Conservation (phyloP, 2,888 invertebrate species). For the Germaria angustata region DNA sequence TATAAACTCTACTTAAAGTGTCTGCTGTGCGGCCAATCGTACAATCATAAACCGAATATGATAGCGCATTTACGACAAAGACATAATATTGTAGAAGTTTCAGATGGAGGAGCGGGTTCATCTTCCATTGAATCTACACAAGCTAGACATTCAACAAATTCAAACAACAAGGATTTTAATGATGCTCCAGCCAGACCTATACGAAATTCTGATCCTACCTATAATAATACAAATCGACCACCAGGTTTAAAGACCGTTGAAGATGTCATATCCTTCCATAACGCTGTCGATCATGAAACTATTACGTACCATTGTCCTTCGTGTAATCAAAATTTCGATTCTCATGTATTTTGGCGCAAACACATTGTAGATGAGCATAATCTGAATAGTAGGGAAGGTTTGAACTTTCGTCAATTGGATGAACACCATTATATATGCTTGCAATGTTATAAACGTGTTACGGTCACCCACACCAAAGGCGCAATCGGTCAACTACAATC, state of each 20-base stretch:
- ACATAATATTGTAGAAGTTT: conserved; percentile 73
- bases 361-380: conserved; percentile 77
- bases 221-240: conserved; percentile 61
- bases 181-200: conserved; percentile 42
- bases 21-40: conserved; percentile 75
- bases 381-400: conserved; percentile 73
- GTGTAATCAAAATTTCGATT: conserved; percentile 74
- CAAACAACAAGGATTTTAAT: conserved; percentile 29
- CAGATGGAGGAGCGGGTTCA: conserved; percentile 26
- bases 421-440: conserved; percentile 75
- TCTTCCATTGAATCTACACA: conserved; percentile 28
- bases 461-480: conserved; percentile 76
- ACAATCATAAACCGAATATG: conserved; percentile 77
- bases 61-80: conserved; percentile 74
- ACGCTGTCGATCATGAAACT: conserved; percentile 76
- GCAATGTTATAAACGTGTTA: conserved; percentile 76
- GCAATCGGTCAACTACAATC: conserved; percentile 77
- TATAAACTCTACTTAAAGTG: conserved; percentile 75
- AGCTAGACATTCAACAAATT: conserved; percentile 5
- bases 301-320: conserved; percentile 76
- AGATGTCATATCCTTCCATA: conserved; percentile 75
- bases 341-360: conserved; percentile 77
- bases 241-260: conserved; percentile 75
- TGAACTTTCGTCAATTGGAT: conserved; percentile 76
- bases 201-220: conserved; percentile 29